Evolutionary conservation across 2,113 vertebrate genomes (phyloP).

Genomic region (Rattus rattus): DNA sequence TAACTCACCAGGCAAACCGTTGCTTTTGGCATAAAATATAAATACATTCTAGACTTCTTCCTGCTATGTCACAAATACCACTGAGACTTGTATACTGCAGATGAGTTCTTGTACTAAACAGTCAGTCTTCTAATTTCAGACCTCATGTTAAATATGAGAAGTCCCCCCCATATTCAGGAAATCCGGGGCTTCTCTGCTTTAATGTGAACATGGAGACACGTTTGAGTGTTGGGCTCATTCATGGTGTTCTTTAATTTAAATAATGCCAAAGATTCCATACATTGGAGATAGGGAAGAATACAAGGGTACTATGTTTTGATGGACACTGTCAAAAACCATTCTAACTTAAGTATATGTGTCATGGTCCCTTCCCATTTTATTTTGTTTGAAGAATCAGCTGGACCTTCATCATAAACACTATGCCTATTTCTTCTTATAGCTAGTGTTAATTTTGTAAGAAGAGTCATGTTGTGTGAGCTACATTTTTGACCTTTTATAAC

Average conservation of each 20-base stretch:
- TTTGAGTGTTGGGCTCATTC: slow-evolving; percentile 5
- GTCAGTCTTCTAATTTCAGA: neutral
- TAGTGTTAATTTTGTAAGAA: slow-evolving; percentile 44
- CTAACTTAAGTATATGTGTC: neutral
- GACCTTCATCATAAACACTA: neutral
- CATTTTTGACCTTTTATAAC: slow-evolving; percentile 28
- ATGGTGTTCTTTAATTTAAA: neutral
- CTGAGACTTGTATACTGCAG: neutral
- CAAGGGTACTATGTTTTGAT: neutral
- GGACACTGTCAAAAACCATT: neutral
- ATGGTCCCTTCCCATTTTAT: neutral
- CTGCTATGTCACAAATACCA: neutral
- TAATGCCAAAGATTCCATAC: neutral
- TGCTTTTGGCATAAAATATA: neutral
- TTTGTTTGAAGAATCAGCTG: slow-evolving; percentile 38
- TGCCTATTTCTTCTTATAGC: slow-evolving; percentile 9
- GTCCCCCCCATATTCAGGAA: neutral
- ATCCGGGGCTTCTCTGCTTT: neutral
- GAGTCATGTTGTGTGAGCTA: neutral
- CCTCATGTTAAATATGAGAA: neutral
- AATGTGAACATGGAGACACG: neutral
- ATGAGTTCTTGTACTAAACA: neutral
- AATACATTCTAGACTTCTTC: slow-evolving; percentile 7
- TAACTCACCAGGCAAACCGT: neutral
- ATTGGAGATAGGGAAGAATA: neutral